Evolutionary conservation across 2,888 invertebrate genomes (phyloP), one percentile per base, ranked within the genome.

Genomic region (Ctenicera cuprea): DNA sequence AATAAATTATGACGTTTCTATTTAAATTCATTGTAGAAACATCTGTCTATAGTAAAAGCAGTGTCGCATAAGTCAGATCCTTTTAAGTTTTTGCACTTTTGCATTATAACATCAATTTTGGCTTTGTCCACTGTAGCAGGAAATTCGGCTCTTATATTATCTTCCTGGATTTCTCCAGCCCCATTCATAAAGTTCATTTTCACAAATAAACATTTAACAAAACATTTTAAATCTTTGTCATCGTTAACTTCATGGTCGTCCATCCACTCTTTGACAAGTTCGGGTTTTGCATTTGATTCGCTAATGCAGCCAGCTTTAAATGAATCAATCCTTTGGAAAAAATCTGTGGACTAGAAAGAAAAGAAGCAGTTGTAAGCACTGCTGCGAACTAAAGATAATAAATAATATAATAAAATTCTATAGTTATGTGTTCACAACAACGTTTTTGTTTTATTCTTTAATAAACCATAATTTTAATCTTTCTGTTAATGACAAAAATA

Each of bases 201-300:
- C 67, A 87, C 82, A 81, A 88, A 88, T 81, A 89, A 86, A 79
- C 90, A 90, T 0, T 88, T 81, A 0, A 86, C 82, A 76, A 89
- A 89, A 48, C 88, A 87, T 77, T 89, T 89, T 0, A 89, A 75
- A 0, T 77, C 82, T 4, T 87, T 87, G 61, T 89, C 88, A 0
- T 89, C 87, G 0, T 82, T 82, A 76, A 89, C 89, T 52, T 88
- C 87, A 0, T 89, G 89, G 62, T 87, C 37, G 33, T 52, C 22
- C 9, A 69, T 14, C 1, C 57, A 9, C 14, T 14, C 43, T 1
- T 67, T 59, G 0, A 45, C 67, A 14, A 57, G 50, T 3, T 12
- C 14, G 2, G 59, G 11, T n/a, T 57, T 43, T n/a, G 30, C 67
- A 12, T 57, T 57, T 5, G 57, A 43, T 41, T 67, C 59, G 7